Percentiles rank a stretch among this genome's conserved stretches.
Evolutionary conservation across 2,888 invertebrate species (phyloP).

Genomic region (Allygus modestus): DNA sequence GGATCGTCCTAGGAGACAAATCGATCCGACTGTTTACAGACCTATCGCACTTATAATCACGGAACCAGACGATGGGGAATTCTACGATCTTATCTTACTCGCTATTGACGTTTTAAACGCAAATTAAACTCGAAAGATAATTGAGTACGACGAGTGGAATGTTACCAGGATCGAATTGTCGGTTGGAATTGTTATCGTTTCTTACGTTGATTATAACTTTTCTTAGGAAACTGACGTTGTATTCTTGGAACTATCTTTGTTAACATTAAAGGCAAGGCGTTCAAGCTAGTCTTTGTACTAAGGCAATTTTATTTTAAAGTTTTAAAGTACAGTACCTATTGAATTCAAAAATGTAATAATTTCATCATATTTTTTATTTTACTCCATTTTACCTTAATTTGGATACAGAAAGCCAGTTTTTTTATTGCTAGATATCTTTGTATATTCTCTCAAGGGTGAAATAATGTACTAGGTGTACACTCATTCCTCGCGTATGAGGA

Average conservation of each 20-base stretch:
- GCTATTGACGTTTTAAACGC: slow-evolving; percentile 14
- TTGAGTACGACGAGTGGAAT: slow-evolving; percentile 8
- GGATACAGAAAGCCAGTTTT: too few relatives aligned
- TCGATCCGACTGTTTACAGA: slow-evolving; percentile 4
- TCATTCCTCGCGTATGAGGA: too few relatives aligned
- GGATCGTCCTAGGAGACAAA: slow-evolving; percentile 16
- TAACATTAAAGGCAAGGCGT: too few relatives aligned
- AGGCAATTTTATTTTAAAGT: too few relatives aligned
- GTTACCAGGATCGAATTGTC: neutral
- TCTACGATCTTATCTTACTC: slow-evolving; percentile 14
- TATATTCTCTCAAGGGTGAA: too few relatives aligned
- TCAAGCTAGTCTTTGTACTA: too few relatives aligned
- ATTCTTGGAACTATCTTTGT: neutral
- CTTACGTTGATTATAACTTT: neutral
- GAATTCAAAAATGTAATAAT: too few relatives aligned
- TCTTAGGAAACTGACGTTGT: neutral
- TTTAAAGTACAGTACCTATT: too few relatives aligned
- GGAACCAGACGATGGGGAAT: neutral
- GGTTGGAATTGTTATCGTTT: slow-evolving; percentile 15
- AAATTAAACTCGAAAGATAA: neutral
- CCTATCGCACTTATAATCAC: slow-evolving; percentile 25
- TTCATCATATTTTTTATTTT: too few relatives aligned
- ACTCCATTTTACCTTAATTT: too few relatives aligned
- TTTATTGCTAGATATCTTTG: too few relatives aligned
- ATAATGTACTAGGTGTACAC: too few relatives aligned